Base-by-base conservation (phyloP, 2,113 vertebrate genomes). In the Heterotilapia buettikoferi region DNA sequence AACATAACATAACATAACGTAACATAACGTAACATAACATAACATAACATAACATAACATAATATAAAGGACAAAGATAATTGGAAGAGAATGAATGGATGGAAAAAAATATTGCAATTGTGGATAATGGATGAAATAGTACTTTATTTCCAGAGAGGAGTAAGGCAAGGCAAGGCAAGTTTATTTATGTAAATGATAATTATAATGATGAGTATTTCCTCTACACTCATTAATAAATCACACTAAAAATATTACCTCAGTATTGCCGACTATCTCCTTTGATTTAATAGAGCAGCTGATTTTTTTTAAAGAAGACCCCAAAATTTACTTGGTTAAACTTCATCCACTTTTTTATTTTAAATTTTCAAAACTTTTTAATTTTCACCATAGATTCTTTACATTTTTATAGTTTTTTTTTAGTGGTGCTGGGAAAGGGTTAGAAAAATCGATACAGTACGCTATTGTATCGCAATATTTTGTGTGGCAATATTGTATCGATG, bases 401-500 rank as follows among this genome's bases (percentile, higher is more conserved):
- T 12, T 36, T 66, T 66, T 66, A 66, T 12, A 10, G 9, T 10
- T 4, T 6, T 52, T 54, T 54, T n/a, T 66, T 36, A 66, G 9
- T 36, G 18, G 31, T 36, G 4, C 61, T 36, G 18, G 61, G 31
- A 66, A 66, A 66, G 18, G 31, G 18, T 66, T 66, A 36, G 31
- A 36, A 63, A 63, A 36, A 7, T 36, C 1, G 2, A 36, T n/a
- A 63, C 31, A 36, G 31, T 63, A 36, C 6, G 0, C 10, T 66
- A 38, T n/a, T 66, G 33, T 38, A 38, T 3, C 6, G 6, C 31
- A 36, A 66, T 36, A 66, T n/a, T 36, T 66, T 36, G 61, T 7
- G 61, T 66, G 61, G 61, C 61, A 66, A 36, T 11, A 36, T 38
- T 66, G 19, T 38, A 38, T 66, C 10, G 1, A 66, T 66, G 61